Evolutionary conservation across 2,888 invertebrate species (phyloP).

Genomic region (Morpho deidamia): DNA sequence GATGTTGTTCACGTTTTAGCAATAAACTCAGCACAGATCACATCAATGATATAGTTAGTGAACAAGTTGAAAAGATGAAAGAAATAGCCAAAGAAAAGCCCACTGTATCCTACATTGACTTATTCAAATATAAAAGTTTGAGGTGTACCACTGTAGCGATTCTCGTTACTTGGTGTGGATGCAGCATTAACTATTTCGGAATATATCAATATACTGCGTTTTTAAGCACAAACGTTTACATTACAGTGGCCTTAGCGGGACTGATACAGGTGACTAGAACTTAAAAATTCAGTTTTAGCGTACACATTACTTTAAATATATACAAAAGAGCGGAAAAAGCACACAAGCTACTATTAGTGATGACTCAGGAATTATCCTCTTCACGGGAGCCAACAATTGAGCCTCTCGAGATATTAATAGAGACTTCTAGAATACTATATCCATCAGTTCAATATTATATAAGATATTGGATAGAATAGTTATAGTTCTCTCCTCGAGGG

Average conservation of each 20-base stretch:
- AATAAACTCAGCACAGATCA: constrained; percentile 36
- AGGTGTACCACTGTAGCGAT: constrained; percentile 34
- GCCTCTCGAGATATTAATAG: no score
- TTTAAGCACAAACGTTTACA: constrained; percentile 39
- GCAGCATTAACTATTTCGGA: constrained; percentile 43
- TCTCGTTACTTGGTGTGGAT: constrained; percentile 36
- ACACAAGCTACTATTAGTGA: no score
- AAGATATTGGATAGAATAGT: no score
- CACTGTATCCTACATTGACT: constrained; percentile 35
- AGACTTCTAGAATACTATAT: no score
- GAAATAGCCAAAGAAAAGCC: constrained; percentile 27
- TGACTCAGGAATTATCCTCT: no score
- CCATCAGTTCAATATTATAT: no score
- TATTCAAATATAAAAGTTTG: constrained; percentile 40
- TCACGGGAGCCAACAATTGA: no score
- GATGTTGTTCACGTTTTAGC: constrained; percentile 30
- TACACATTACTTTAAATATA: no score
- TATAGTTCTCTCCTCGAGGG: no score
- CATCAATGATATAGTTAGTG: constrained; percentile 37
- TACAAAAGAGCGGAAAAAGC: no score
- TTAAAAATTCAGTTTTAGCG: background rate
- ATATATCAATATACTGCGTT: constrained; percentile 43
- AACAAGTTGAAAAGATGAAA: constrained; percentile 33
- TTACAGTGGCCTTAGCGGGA: constrained; percentile 38
- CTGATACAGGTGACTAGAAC: constrained; percentile 39